Conservation (phyloP, 2,888 invertebrate species). For the Zelleria hepariella region DNA sequence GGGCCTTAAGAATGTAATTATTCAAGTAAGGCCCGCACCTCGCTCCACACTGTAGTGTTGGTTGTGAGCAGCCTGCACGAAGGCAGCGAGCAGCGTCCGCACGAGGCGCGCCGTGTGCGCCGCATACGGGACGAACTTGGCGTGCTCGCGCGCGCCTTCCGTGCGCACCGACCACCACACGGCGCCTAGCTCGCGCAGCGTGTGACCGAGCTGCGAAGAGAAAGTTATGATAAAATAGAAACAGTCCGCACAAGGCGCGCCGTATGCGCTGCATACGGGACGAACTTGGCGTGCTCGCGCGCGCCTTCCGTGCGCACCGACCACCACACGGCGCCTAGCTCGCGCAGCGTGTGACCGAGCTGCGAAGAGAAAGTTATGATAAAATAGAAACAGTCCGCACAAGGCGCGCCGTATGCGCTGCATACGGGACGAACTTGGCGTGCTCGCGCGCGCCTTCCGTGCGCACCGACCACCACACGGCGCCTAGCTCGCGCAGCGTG, state of each 20-base stretch:
- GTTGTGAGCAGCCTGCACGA: slow-evolving; percentile 26
- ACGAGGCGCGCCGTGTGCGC: slow-evolving; percentile 26
- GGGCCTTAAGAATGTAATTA: too few species aligned
- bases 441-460: slow-evolving; percentile 3
- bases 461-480: slow-evolving; percentile 40
- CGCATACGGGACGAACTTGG: slow-evolving; percentile 22
- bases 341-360: slow-evolving; percentile 41
- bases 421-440: slow-evolving; percentile 19
- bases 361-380: slow-evolving; percentile 19
- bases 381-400: too few species aligned
- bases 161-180: slow-evolving; percentile 40
- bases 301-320: slow-evolving; percentile 21
- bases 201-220: slow-evolving; percentile 32
- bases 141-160: slow-evolving; percentile 3
- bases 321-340: slow-evolving; percentile 45
- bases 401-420: slow-evolving; percentile 26
- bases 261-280: slow-evolving; percentile 26
- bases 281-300: slow-evolving; percentile 1
- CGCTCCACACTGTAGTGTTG: slow-evolving; percentile 40
- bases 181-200: slow-evolving; percentile 39
- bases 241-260: slow-evolving; percentile 26
- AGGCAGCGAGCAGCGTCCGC: slow-evolving; percentile 27
- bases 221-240: too few species aligned
- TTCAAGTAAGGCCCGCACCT: slow-evolving; percentile 26
- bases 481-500: slow-evolving; percentile 39